These are phyloP conservation scores for Myrmophylax atrothorax DNA, from an alignment of 2,113 vertebrate species.

Conservation along the genomic window DNA sequence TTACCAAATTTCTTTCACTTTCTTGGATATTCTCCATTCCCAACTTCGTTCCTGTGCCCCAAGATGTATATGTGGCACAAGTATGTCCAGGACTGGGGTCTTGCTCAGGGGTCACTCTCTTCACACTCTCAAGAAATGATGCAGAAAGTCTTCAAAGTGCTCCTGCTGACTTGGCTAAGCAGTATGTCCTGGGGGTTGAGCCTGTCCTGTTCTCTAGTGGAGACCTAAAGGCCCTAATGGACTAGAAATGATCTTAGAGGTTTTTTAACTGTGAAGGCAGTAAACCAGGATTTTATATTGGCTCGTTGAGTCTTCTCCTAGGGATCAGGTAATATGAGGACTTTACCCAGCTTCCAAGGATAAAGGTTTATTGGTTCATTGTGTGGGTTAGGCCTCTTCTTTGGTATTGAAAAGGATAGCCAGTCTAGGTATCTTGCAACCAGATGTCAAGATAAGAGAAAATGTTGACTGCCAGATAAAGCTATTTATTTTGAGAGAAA, in stretches of 20 bases:
- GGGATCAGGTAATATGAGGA: not conserved
- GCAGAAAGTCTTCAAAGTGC: not conserved
- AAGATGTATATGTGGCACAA: not conserved
- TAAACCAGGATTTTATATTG: not conserved
- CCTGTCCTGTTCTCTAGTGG: rapidly evolving
- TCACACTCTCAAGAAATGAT: not conserved
- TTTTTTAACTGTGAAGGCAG: not conserved
- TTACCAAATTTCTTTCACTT: not conserved
- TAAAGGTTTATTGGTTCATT: not conserved
- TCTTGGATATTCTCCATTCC: not conserved
- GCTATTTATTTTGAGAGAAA: not conserved
- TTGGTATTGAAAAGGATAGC: not conserved
- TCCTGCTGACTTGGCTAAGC: not conserved
- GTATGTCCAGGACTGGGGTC: too few species aligned
- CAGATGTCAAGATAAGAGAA: not conserved
- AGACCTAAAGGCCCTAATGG: not conserved
- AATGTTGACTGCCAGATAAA: not conserved
- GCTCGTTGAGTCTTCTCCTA: not conserved
- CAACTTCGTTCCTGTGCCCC: not conserved
- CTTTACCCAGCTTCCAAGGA: not conserved
- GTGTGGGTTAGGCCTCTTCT: not conserved
- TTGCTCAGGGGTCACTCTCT: not conserved
- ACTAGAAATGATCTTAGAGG: not conserved
- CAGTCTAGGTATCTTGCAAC: not conserved
- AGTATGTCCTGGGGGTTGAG: not conserved